These are phyloP conservation scores for Ahaetulla prasina DNA, from an alignment of 2,113 vertebrate species.

Conservation along the genomic window DNA sequence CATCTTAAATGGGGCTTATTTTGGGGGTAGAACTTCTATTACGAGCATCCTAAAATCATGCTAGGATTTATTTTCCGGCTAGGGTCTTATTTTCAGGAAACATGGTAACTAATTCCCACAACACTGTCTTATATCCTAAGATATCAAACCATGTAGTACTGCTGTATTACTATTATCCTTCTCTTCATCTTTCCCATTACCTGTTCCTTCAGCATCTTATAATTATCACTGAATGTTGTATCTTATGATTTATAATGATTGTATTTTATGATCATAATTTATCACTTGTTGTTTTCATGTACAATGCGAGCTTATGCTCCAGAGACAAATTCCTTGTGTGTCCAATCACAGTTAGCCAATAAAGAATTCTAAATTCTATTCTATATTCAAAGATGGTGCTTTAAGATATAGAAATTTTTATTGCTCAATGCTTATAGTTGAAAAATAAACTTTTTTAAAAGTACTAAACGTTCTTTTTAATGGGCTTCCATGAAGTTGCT, in stretches of 20 bases:
- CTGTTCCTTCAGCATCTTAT: background rate
- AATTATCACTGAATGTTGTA: background rate
- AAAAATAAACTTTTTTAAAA: background rate
- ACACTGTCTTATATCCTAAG: background rate
- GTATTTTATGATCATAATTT: background rate
- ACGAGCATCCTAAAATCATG: too few relatives aligned
- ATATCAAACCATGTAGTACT: background rate
- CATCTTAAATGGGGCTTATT: too few relatives aligned
- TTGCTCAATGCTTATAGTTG: background rate
- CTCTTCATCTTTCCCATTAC: background rate
- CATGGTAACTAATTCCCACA: background rate
- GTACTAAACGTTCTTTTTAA: background rate
- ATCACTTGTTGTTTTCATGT: background rate
- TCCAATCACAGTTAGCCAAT: background rate
- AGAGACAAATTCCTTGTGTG: background rate
- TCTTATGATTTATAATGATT: background rate
- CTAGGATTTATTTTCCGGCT: too few relatives aligned
- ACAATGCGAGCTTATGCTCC: background rate
- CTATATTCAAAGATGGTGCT: background rate
- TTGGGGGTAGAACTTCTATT: too few relatives aligned
- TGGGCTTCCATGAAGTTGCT: background rate
- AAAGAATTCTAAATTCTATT: background rate
- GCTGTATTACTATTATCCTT: background rate
- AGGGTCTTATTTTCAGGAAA: too few relatives aligned
- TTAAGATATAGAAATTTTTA: background rate